Evolutionary conservation across 2,888 invertebrate species (phyloP).

Genomic region (Nymphalis c-album): DNA sequence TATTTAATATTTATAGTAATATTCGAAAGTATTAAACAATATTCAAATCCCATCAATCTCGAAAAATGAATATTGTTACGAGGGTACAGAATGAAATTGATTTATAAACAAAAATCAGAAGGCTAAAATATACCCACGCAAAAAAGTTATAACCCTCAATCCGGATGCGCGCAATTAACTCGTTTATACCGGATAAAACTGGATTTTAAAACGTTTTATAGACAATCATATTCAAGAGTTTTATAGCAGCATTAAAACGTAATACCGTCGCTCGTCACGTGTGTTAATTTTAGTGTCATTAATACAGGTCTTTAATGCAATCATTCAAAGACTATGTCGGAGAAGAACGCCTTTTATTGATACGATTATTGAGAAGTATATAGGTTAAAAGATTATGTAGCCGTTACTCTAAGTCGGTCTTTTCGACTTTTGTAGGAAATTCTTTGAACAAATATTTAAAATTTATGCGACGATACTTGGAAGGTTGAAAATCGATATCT

Average conservation of each 20-base stretch:
- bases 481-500: no score
- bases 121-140: slow-evolving; percentile 2
- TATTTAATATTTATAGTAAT: no score
- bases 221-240: slow-evolving; percentile 41
- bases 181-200: slow-evolving; percentile 43
- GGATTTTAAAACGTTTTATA: slow-evolving; percentile 45
- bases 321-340: background rate
- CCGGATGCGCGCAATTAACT: slow-evolving; percentile 39
- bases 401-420: no score
- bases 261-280: slow-evolving; percentile 28
- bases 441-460: no score
- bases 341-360: background rate
- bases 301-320: slow-evolving; percentile 9
- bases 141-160: slow-evolving; percentile 4
- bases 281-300: slow-evolving; percentile 38
- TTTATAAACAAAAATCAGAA: slow-evolving; percentile 5
- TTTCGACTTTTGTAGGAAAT: no score
- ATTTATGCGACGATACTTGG: no score
- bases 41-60: background rate
- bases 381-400: no score
- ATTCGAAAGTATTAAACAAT: background rate
- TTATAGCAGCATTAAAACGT: slow-evolving; percentile 39
- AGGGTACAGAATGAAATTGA: background rate
- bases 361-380: no score
- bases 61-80: background rate